Conservation (phyloP, 2,888 invertebrate genomes). For the Sipha maydis region DNA sequence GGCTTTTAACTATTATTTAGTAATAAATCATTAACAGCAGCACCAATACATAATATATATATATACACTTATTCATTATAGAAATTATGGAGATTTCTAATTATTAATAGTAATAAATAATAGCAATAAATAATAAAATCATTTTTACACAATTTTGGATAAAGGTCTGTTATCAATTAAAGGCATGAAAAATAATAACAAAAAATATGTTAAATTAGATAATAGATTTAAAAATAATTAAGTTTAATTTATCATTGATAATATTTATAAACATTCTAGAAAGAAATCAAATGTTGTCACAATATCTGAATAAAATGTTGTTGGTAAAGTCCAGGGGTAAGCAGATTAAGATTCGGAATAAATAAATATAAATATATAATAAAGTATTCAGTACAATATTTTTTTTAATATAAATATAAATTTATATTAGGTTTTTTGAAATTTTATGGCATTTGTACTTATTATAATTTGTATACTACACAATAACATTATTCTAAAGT, state of each 20-base stretch:
- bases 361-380: neutral
- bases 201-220: neutral
- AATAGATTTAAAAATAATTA: neutral
- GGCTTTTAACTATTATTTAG: neutral
- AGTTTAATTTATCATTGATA: neutral
- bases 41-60: conserved; percentile 4
- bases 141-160: neutral
- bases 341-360: neutral
- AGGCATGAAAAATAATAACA: neutral
- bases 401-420: neutral
- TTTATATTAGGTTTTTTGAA: neutral
- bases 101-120: neutral
- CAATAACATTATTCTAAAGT: neutral
- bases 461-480: neutral
- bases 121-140: neutral
- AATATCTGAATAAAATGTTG: too few relatives aligned
- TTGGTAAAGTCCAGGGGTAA: too few relatives aligned
- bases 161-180: neutral
- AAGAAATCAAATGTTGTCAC: too few relatives aligned
- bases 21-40: conserved; percentile 16
- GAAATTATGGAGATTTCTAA: neutral
- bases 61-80: neutral
- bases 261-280: too few relatives aligned
- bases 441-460: conserved; percentile 7
- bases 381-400: neutral